Conservation (phyloP, 2,888 invertebrate species). For the Leucophenga montana region DNA sequence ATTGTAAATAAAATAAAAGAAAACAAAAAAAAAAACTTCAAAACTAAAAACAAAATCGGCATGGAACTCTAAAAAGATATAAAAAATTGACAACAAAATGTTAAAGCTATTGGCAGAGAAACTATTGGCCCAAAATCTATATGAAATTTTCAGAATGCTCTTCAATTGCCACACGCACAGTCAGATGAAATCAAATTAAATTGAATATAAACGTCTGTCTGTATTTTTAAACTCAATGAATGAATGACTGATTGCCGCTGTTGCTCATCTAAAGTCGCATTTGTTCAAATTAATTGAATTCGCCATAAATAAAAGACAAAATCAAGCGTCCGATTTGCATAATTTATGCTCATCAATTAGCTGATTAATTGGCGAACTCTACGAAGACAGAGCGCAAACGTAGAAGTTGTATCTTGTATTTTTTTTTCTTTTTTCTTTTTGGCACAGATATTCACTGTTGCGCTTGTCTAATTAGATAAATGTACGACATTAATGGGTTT, state of each 20-base stretch:
- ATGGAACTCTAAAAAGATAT: too few species aligned
- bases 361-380: constrained; percentile 57
- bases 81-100: too few species aligned
- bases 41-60: too few species aligned
- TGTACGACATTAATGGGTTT: constrained; percentile 59
- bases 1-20: too few species aligned
- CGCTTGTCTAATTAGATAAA: constrained; percentile 66
- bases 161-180: too few species aligned
- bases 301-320: constrained; percentile 21
- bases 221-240: too few species aligned
- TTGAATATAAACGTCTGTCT: neutral
- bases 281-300: constrained; percentile 12
- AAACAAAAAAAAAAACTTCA: too few species aligned
- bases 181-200: neutral
- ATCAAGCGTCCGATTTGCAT: constrained; percentile 51
- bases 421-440: neutral
- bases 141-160: too few species aligned
- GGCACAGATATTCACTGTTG: constrained; percentile 19
- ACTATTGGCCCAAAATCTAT: too few species aligned
- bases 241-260: constrained; percentile 10
- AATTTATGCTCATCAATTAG: constrained; percentile 65
- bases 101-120: too few species aligned
- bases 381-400: too few species aligned
- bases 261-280: constrained; percentile 5
- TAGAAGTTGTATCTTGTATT: too few species aligned